phyloP scores from a whole-genome alignment of 2,888 invertebrate genomes.

The Harpalus rufipes region DNA sequence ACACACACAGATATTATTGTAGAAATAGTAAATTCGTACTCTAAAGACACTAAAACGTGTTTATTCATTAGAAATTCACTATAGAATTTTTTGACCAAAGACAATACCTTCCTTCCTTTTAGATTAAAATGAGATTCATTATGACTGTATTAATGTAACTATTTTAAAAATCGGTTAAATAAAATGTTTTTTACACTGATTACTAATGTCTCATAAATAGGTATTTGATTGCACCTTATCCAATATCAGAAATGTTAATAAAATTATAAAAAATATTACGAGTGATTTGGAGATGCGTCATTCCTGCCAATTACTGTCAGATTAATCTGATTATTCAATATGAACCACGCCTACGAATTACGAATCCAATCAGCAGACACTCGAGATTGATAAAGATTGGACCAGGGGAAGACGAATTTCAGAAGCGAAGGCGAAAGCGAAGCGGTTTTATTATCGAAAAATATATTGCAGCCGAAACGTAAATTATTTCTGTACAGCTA shows the following conservation, averaged over 20 bases:
- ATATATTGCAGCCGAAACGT: conserved; percentile 33
- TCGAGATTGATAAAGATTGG: neutral
- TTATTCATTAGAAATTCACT: too few relatives aligned
- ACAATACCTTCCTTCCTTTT: too few relatives aligned
- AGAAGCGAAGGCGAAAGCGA: neutral
- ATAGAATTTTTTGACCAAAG: too few relatives aligned
- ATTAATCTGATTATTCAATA: neutral
- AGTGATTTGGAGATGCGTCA: neutral
- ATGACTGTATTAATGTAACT: too few relatives aligned
- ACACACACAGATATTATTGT: too few relatives aligned
- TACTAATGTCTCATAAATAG: too few relatives aligned
- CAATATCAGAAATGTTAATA: neutral
- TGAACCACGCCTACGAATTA: neutral
- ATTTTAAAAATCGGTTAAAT: too few relatives aligned
- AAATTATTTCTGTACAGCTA: conserved; percentile 33
- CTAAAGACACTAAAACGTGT: too few relatives aligned
- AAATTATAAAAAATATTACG: neutral
- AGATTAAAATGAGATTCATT: too few relatives aligned
- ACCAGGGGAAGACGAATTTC: neutral
- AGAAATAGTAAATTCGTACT: too few relatives aligned
- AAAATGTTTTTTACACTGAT: too few relatives aligned
- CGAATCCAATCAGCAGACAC: conserved; percentile 30
- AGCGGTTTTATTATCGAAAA: conserved; percentile 25
- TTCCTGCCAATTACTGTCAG: neutral
- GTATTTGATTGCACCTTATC: too few relatives aligned